Percentiles rank a stretch among this genome's conserved stretches.
Evolutionary conservation across 2,797 vertebrate genomes (phyloP).

Genomic region (Labeo calbasu): DNA sequence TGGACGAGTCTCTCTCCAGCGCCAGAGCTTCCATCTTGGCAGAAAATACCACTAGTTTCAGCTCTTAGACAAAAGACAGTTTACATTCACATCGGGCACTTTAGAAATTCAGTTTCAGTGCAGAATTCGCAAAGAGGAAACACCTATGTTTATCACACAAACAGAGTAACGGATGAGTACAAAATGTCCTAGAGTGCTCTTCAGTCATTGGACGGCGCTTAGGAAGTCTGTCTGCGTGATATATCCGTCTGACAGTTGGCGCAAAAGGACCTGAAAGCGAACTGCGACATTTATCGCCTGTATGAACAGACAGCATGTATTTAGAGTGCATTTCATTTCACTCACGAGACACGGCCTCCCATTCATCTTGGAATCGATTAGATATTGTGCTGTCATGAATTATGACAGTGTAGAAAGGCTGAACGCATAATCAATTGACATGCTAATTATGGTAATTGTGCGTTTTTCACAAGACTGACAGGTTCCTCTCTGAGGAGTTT

Average conservation of each 20-base stretch:
- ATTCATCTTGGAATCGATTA: constrained; percentile 32
- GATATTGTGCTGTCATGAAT: constrained; percentile 42
- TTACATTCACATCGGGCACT: not conserved
- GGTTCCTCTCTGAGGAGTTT: not conserved
- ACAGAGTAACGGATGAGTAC: not conserved
- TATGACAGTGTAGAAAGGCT: constrained; percentile 25
- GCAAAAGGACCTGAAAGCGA: constrained; percentile 9
- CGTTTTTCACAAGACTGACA: constrained; percentile 15
- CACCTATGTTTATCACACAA: constrained; percentile 15
- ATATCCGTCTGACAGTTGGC: not conserved
- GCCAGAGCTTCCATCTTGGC: constrained; percentile 24
- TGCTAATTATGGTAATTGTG: constrained; percentile 29
- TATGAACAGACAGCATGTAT: constrained; percentile 22
- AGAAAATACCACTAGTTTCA: constrained; percentile 24
- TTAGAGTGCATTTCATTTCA: constrained; percentile 5
- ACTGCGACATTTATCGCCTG: not conserved
- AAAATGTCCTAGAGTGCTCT: constrained; percentile 2
- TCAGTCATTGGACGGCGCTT: not conserved
- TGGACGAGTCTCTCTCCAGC: not conserved
- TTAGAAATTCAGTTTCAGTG: not conserved
- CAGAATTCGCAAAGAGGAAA: not conserved
- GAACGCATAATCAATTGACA: constrained; percentile 46
- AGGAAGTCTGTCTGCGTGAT: constrained; percentile 16
- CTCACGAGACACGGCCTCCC: not conserved
- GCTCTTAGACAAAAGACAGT: constrained; percentile 10